Base-by-base conservation (phyloP, 2,797 vertebrate genomes). In the Podargus strigoides region DNA sequence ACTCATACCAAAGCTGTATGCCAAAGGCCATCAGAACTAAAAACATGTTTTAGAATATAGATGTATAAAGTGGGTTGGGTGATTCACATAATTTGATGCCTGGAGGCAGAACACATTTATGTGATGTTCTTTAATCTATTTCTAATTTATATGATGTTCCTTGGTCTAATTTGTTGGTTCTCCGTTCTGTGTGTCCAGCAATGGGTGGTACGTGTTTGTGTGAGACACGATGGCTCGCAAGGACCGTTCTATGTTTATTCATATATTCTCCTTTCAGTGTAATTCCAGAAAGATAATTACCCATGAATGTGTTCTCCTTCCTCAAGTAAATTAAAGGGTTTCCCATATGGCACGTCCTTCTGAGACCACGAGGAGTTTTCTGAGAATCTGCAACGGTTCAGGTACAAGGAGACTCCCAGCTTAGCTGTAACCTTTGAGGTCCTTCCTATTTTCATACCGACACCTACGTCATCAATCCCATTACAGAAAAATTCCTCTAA, bases 241-340 rank as follows among this genome's bases (percentile, higher is more conserved):
- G 93, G 79, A 80, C 26, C 3, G 0, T 32, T 60, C 90, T 55
- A 13, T 91, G 78, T 91, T 96, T 97, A 69, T 90, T 95, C 85
- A 19, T 88, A 62, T 32, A 60, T 94, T 92, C 91, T 90, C 77
- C 8, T 2, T 81, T 92, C 41, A 27, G 58, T 89, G 39, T 94
- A 91, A 97, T 97, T 97, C 96, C 88, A 87, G 87, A 90, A 93
- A 84, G 55, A 95, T 97, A 95, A 97, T 98, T 97, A 96, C 94
- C 93, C 86, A 77, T 27, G 95, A 93, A 94, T 0, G 1, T 2
- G 2, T 84, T 93, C 67, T 94, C 56, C 85, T 96, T 93, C 90
- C 89, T 82, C 80, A n/a, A 85, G 73, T 80, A 93, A 97, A 97
- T 96, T 94, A 89, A 62, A 95, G 94, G 92, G 68, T 96, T 97